Conservation (phyloP, 1,140 invertebrate species). For the Bombus terrestris region DNA sequence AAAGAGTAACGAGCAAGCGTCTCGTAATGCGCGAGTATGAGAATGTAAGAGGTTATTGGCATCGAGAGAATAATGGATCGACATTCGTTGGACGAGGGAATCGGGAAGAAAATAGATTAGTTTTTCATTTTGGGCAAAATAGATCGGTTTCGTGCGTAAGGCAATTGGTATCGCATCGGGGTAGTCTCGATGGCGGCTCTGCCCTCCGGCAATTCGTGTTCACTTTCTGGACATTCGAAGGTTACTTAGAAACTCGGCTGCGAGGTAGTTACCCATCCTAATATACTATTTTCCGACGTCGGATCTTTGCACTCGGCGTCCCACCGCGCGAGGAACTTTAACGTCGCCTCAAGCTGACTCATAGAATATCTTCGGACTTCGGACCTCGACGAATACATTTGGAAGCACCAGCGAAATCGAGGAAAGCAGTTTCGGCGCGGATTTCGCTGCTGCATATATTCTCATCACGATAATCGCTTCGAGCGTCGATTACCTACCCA, state of each 20-base stretch:
- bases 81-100: no score
- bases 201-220: slow-evolving; percentile 15
- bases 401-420: background rate
- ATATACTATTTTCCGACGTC: slow-evolving; percentile 45
- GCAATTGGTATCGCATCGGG: background rate
- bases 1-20: background rate
- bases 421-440: background rate
- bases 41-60: background rate
- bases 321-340: slow-evolving; percentile 56
- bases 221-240: slow-evolving; percentile 37
- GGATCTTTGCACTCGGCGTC: slow-evolving; percentile 56
- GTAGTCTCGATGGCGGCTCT: background rate
- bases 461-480: background rate
- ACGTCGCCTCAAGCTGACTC: slow-evolving; percentile 52
- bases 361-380: slow-evolving; percentile 47
- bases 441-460: background rate
- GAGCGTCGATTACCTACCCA: background rate
- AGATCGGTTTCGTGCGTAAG: background rate
- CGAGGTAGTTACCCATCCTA: slow-evolving; percentile 41
- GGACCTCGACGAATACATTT: slow-evolving; percentile 26
- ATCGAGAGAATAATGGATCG: background rate
- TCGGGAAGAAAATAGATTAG: background rate
- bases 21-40: background rate
- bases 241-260: slow-evolving; percentile 48
- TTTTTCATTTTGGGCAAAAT: background rate